Percentiles rank a stretch among this genome's conserved stretches.
These are phyloP conservation scores for Ochropleura leucogaster DNA, from an alignment of 2,888 invertebrate genomes.

Conservation along the genomic window DNA sequence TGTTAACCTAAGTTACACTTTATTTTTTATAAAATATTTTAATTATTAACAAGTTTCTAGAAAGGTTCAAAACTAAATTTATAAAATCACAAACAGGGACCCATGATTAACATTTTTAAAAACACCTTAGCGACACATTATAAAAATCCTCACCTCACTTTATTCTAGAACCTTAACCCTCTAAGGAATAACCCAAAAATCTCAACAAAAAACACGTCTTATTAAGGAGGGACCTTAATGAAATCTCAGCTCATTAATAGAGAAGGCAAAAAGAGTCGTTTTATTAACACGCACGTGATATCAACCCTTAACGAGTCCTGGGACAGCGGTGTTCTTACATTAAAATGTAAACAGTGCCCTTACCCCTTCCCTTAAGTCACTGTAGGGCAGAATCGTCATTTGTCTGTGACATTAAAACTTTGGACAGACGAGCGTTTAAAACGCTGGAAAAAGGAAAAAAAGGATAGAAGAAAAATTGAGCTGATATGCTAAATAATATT, in stretches of 20 bases:
- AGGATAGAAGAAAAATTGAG: neutral
- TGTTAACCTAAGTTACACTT: neutral
- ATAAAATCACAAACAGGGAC: neutral
- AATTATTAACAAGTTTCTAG: neutral
- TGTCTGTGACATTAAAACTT: slow-evolving; percentile 80
- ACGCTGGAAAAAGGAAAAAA: neutral
- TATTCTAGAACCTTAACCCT: slow-evolving; percentile 21
- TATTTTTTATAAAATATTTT: neutral
- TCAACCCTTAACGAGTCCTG: slow-evolving; percentile 84
- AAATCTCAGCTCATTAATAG: slow-evolving; percentile 81
- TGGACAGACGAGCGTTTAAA: slow-evolving; percentile 73
- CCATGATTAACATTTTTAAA: neutral
- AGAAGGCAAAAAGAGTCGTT: slow-evolving; percentile 82
- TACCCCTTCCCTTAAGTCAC: slow-evolving; percentile 84
- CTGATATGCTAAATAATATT: neutral
- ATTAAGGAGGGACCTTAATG: slow-evolving; percentile 75
- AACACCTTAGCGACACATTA: slow-evolving; percentile 19
- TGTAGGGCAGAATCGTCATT: slow-evolving; percentile 84
- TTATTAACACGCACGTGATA: slow-evolving; percentile 79
- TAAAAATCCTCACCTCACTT: slow-evolving; percentile 6
- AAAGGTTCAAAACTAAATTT: neutral
- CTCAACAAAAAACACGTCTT: slow-evolving; percentile 33
- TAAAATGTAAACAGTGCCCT: slow-evolving; percentile 88
- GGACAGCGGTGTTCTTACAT: slow-evolving; percentile 83
- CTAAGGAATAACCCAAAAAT: slow-evolving; percentile 34